Percentiles rank a stretch among this genome's conserved stretches.
Conservation (phyloP, 2,888 invertebrate genomes). For the Macrophya alboannulata region DNA sequence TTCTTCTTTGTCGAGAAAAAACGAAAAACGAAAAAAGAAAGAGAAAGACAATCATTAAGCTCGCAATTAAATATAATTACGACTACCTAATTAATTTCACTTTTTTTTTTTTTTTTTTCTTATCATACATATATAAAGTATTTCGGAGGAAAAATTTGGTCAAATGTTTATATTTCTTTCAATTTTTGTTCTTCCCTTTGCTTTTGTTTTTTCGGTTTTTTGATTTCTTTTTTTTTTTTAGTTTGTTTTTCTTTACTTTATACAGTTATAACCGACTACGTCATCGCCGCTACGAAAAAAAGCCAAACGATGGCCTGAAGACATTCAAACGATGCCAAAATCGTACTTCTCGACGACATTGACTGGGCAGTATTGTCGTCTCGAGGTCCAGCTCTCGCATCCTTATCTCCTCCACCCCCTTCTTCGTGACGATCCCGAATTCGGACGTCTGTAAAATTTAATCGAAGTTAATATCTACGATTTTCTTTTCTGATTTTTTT, state of each 20-base stretch:
- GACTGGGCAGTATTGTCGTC: slow-evolving; percentile 75
- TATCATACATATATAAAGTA: not conserved
- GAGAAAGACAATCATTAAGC: no score
- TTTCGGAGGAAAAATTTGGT: not conserved
- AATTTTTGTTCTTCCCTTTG: not conserved
- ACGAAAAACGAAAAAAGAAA: no score
- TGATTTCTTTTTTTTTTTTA: not conserved
- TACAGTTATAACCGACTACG: slow-evolving; percentile 63
- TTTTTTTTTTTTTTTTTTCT: not conserved
- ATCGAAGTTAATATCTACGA: no score
- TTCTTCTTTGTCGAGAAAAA: not conserved
- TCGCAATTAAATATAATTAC: no score
- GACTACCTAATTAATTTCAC: not conserved
- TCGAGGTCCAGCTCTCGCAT: slow-evolving; percentile 63
- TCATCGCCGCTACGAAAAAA: slow-evolving; percentile 65
- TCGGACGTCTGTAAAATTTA: slow-evolving; percentile 61
- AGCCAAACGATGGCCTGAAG: slow-evolving; percentile 63
- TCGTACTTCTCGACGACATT: slow-evolving; percentile 73
- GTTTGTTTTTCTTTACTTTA: not conserved
- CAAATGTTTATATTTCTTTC: not conserved
- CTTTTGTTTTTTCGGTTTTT: not conserved
- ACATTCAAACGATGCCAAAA: slow-evolving; percentile 61
- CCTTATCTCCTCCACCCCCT: slow-evolving; percentile 60
- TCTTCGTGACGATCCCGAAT: slow-evolving; percentile 63
- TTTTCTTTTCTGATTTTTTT: not conserved